Base-by-base conservation (phyloP, 2,797 vertebrate genomes). In the Leptoclinus maculatus region DNA sequence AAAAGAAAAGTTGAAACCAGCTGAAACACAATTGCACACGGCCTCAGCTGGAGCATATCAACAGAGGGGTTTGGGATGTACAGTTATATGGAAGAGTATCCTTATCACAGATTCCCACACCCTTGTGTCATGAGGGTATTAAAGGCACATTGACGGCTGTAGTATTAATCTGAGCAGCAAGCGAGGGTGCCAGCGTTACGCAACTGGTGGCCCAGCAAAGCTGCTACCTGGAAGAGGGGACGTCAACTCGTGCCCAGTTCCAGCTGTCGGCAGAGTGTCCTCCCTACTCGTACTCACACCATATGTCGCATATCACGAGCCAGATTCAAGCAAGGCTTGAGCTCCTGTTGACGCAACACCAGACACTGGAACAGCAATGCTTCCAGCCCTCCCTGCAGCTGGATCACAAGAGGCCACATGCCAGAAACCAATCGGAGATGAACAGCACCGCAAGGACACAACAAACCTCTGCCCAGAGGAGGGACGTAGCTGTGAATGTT, bases 191-290 rank as follows among this genome's bases (percentile, higher is more conserved):
- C 82, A 85, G 72, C 66, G 79, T 93, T 92, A 91, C 76, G 59
- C 90, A 93, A 94, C 72, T 23, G 16, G 60, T 64, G 63, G 74
- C 75, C 80, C 12, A 36, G 79, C 76, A 87, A 88, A 93, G 83
- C 91, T 87, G 84, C 84, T 93, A 93, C 88, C 92, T 93, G 83
- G 83, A 90, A 91, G 73, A 76, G 69, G 74, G 79, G 79, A 78
- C 85, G 89, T 92, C 80, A 88, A 89, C 80, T 86, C 63, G n/a
- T 85, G 68, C 83, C 87, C 67, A 29, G 76, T 65, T 74, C 79
- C 81, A 88, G 87, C 86, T 90, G 89, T 90, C 65, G 80, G 80
- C 83, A 78, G 82, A 73, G 80, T 78, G 74, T 73, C 76, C 78
- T 83, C 78, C 73, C 74, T 27, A 27, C 72, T 82, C 78, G 65